Evolutionary conservation across 2,113 vertebrate genomes (phyloP).

Genomic region (Coptodon bakossiorum): DNA sequence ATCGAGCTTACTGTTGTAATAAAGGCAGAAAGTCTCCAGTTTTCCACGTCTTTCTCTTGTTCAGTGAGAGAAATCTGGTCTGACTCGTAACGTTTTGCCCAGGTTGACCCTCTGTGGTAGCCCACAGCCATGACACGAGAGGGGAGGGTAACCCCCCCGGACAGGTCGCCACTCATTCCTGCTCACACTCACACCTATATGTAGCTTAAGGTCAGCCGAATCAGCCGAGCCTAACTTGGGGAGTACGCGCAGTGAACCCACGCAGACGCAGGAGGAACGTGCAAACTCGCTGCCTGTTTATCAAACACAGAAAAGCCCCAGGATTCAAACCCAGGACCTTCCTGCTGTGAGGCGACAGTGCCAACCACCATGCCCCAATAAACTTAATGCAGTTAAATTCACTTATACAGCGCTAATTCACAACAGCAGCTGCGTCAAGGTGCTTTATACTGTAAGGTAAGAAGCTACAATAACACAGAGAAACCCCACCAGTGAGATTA

Average conservation of each 20-base stretch:
- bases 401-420: neutral
- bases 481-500: neutral
- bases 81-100: rapidly evolving
- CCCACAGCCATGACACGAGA: neutral
- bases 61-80: neutral
- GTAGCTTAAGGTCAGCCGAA: neutral
- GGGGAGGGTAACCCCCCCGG: neutral
- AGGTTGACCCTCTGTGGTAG: neutral
- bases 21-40: neutral
- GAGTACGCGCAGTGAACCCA: neutral
- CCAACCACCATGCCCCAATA: neutral
- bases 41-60: neutral
- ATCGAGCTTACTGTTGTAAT: neutral
- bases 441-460: neutral
- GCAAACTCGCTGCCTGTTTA: neutral
- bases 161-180: neutral
- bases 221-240: neutral
- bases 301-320: neutral
- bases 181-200: neutral
- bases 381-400: neutral
- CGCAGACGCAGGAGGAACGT: neutral
- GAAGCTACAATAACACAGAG: neutral
- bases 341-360: neutral
- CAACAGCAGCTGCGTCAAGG: neutral
- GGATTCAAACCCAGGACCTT: neutral